Conservation (phyloP, 2,113 vertebrate genomes). For the Zeus faber region DNA sequence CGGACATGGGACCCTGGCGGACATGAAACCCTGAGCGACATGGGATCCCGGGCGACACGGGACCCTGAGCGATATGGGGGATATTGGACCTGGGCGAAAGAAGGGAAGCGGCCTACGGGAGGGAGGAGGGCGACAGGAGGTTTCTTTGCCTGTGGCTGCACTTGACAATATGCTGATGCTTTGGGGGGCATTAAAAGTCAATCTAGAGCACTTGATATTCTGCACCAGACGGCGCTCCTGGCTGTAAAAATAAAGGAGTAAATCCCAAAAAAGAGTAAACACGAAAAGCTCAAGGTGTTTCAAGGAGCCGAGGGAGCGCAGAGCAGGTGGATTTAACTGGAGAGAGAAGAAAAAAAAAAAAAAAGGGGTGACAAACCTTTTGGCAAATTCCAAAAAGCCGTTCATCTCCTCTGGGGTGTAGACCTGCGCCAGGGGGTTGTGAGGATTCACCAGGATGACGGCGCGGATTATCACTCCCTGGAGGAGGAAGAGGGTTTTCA, state of each 20-base stretch:
- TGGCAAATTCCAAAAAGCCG: slow-evolving; percentile 90
- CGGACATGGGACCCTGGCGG: too few relatives aligned
- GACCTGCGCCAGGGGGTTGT: slow-evolving; percentile 92
- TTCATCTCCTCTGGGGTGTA: slow-evolving; percentile 84
- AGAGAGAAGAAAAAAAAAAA: not conserved
- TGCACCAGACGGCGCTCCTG: slow-evolving; percentile 15
- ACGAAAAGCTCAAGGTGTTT: slow-evolving; percentile 12
- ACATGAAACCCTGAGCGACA: too few relatives aligned
- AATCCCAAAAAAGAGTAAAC: too few relatives aligned
- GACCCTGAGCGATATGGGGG: too few relatives aligned
- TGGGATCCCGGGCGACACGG: too few relatives aligned
- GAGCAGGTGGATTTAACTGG: slow-evolving; percentile 12
- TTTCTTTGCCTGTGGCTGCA: slow-evolving; percentile 40
- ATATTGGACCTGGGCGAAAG: too few relatives aligned
- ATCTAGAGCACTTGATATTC: slow-evolving; percentile 41
- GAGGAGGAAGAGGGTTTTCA: not conserved
- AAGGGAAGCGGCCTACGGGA: slow-evolving; percentile 53
- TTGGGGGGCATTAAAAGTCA: slow-evolving; percentile 40
- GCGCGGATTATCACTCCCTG: slow-evolving; percentile 84
- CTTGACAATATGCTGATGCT: slow-evolving; percentile 49
- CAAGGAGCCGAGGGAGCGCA: slow-evolving; percentile 17
- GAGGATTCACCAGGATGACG: slow-evolving; percentile 91
- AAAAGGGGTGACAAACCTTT: slow-evolving; percentile 76
- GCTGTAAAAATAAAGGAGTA: slow-evolving; percentile 29
- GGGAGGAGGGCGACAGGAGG: slow-evolving; percentile 33